phyloP scores from a whole-genome alignment of 2,797 vertebrate species.

The Sebastes oblongus region DNA sequence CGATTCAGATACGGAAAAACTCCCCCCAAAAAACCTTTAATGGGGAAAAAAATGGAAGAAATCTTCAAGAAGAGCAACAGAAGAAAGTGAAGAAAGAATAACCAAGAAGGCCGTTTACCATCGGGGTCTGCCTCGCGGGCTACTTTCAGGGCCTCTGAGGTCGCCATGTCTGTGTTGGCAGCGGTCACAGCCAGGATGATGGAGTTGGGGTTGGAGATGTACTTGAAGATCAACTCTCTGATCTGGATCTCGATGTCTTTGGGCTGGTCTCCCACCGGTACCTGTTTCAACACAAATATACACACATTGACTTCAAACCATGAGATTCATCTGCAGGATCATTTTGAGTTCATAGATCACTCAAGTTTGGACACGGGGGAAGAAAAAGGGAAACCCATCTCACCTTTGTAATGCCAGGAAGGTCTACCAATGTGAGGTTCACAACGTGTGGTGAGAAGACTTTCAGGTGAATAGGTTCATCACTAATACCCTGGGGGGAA shows the following conservation, averaged over 20 bases:
- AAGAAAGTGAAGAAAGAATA: background rate
- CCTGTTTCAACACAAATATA: constrained; percentile 71
- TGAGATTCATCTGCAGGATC: background rate
- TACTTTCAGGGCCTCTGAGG: constrained; percentile 97
- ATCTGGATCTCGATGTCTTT: constrained; percentile 99
- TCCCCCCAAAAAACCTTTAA: background rate
- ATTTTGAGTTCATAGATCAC: background rate
- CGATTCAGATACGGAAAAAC: background rate
- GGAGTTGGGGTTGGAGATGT: constrained; percentile 97
- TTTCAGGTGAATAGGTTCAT: constrained; percentile 97
- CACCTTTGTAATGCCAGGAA: constrained; percentile 98
- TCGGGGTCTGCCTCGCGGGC: constrained; percentile 95
- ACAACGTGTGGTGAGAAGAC: constrained; percentile 97
- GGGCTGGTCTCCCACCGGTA: constrained; percentile 96
- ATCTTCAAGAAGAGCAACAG: background rate
- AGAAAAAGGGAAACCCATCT: background rate
- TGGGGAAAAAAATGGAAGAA: background rate
- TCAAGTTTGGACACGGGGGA: background rate
- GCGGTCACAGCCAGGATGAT: constrained; percentile 98
- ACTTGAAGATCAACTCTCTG: constrained; percentile 92
- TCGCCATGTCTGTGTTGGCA: constrained; percentile 99
- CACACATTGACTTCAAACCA: background rate
- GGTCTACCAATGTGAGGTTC: constrained; percentile 96
- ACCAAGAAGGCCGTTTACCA: constrained; percentile 77
- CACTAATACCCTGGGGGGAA: constrained; percentile 89